Conservation (phyloP, 2,797 vertebrate genomes). For the Natrix natrix region DNA sequence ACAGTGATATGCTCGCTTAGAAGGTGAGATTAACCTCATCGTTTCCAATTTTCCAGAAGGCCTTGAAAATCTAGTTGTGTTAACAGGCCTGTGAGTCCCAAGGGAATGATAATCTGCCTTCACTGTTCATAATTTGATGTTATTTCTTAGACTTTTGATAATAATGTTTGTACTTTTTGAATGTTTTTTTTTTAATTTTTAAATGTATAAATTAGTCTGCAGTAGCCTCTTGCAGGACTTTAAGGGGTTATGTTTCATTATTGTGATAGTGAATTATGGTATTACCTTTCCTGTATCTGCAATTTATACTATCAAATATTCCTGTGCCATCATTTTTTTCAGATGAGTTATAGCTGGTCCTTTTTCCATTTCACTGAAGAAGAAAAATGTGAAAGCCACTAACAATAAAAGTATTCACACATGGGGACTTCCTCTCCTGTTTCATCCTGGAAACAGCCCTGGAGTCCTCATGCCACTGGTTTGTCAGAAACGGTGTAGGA, state of each 20-base stretch:
- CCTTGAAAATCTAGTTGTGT: not conserved
- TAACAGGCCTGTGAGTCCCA: not conserved
- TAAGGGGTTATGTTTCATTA: not conserved
- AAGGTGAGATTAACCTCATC: not conserved
- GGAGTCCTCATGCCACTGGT: not conserved
- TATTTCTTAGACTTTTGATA: not conserved
- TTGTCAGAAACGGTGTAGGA: too few species aligned
- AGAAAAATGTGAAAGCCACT: not conserved
- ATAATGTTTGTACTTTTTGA: not conserved
- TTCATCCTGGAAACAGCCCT: not conserved
- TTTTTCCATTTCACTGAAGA: not conserved
- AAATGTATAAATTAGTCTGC: not conserved
- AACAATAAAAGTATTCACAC: not conserved
- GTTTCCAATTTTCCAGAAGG: not conserved
- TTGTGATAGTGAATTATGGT: not conserved
- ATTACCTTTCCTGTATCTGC: not conserved
- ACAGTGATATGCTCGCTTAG: not conserved
- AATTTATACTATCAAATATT: not conserved
- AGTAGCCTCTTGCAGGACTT: not conserved
- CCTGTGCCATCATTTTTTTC: not conserved
- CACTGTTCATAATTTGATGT: not conserved
- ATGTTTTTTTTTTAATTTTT: not conserved
- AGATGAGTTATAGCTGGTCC: not conserved
- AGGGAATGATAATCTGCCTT: not conserved
- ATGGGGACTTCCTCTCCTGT: not conserved